Conservation (phyloP, 2,113 vertebrate genomes). For the Vicugna pacos region DNA sequence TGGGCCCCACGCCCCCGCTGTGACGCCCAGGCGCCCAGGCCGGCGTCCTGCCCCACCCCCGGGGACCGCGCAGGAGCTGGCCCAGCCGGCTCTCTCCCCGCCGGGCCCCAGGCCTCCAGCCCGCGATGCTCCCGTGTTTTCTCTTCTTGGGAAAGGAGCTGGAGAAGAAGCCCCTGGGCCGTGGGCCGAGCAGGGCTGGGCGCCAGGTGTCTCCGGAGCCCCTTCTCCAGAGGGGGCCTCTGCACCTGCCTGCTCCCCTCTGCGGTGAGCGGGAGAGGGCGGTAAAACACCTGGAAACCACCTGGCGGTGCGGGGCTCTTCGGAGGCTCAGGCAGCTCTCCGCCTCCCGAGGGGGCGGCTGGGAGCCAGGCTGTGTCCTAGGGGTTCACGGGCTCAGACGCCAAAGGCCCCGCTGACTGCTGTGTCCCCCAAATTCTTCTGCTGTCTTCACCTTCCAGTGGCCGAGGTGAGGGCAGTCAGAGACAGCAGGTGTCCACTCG, state of each 20-base stretch:
- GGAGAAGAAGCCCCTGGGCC: neutral
- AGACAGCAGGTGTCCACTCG: too few relatives aligned
- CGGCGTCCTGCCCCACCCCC: neutral
- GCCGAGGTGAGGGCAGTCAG: too few relatives aligned
- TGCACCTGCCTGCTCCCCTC: too few relatives aligned
- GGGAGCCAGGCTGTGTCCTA: neutral
- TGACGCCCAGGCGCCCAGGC: neutral
- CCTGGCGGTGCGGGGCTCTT: accelerated
- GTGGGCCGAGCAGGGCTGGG: too few relatives aligned
- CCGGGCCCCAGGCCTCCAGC: neutral
- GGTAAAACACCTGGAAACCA: neutral
- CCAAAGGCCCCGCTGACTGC: too few relatives aligned
- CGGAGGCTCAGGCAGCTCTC: neutral
- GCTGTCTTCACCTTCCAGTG: too few relatives aligned
- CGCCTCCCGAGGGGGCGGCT: neutral
- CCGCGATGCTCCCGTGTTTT: too few relatives aligned
- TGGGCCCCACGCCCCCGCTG: neutral
- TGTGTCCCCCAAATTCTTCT: too few relatives aligned
- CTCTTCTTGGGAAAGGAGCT: neutral
- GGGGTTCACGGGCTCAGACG: too few relatives aligned
- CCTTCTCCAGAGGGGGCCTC: too few relatives aligned
- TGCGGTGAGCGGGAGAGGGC: neutral
- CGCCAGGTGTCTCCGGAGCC: too few relatives aligned
- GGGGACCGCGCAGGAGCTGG: neutral
- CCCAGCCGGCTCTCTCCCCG: neutral